Percentiles rank a stretch among this genome's conserved stretches.
Evolutionary conservation across 2,888 invertebrate species (phyloP).

Genomic region (Epinotia bilunana): DNA sequence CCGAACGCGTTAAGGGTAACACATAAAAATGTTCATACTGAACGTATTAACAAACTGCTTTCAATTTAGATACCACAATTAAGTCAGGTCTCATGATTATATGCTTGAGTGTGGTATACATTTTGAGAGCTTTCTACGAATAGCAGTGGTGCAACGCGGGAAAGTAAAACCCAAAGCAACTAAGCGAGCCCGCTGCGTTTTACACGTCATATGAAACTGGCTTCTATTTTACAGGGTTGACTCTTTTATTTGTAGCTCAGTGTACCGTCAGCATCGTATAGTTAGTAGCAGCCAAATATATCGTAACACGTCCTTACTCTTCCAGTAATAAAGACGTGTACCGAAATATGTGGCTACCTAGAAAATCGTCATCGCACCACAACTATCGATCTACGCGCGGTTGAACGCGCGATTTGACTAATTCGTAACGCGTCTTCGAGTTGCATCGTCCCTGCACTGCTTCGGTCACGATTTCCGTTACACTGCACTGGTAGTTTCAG

Average conservation of each 20-base stretch:
- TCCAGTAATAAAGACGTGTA: too few species aligned
- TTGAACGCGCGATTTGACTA: not conserved
- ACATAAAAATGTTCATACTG: not conserved
- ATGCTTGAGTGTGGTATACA: not conserved
- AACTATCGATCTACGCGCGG: not conserved
- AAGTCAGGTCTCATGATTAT: not conserved
- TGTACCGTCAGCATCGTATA: too few species aligned
- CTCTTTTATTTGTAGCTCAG: too few species aligned
- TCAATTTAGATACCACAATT: conserved; percentile 7
- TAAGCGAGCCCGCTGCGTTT: conserved; percentile 1
- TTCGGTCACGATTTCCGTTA: not conserved
- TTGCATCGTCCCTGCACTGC: conserved; percentile 1
- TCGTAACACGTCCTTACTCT: too few species aligned
- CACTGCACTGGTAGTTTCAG: not conserved
- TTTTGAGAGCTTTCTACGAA: not conserved
- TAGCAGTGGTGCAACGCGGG: not conserved
- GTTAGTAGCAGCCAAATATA: too few species aligned
- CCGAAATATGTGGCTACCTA: not conserved
- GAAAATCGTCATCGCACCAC: not conserved
- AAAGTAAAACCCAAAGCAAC: not conserved
- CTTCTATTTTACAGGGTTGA: too few species aligned
- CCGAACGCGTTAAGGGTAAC: conserved; percentile 16
- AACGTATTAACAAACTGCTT: not conserved
- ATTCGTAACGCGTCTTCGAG: not conserved
- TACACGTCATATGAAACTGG: not conserved